Evolutionary conservation across 2,888 invertebrate species (phyloP), one percentile per base, ranked within the genome.

Genomic region (Mimumesa dahlbomi): DNA sequence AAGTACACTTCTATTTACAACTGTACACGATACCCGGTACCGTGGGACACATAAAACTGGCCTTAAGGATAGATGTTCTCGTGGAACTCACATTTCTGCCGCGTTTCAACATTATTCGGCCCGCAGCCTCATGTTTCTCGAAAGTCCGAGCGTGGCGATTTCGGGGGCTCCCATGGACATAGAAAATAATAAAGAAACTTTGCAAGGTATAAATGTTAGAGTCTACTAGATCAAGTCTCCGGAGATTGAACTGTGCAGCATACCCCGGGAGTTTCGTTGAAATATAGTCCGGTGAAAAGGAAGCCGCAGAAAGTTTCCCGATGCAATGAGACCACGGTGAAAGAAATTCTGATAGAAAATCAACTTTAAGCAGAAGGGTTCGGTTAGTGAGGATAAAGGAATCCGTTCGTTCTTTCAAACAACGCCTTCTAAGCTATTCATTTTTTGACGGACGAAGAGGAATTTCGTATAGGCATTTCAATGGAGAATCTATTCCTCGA

Each of bases 11-110:
- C 49, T 72, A 69, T 77, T 76, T 76, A 65, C 66, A 67, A 62
- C 43, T 22, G 62, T 56, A 25, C 45, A 25, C 40, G 48, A 52
- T 36, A 34, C 38, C 16, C 16, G 52, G 58, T 31, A 59, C 49
- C 77, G 19, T n/a, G 77, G 77, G 77, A 70, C 59, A 40, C 67
- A 67, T 76, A 77, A 77, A 77, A 56, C 58, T 70, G 45, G 31
- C 18, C 48, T 40, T 21, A 56, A 76, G 66, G 73, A 76, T 76
- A 48, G 64, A 76, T 67, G 59, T 58, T 56, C 53, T 46, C 34
- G 13, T 52, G 45, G 50, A 66, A 65, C 29, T 71, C 65, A 21
- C 58, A 22, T 57, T 66, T 59, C 66, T 49, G 13, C 42, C 48
- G 5, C 31, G 53, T 69, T 53, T 43, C 59, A 43, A 45, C 57